A percentile compares a stretch with the other conserved stretches of the same genome.
These are phyloP conservation scores for Camelus bactrianus DNA, from an alignment of 2,113 vertebrate genomes.

Conservation along the genomic window DNA sequence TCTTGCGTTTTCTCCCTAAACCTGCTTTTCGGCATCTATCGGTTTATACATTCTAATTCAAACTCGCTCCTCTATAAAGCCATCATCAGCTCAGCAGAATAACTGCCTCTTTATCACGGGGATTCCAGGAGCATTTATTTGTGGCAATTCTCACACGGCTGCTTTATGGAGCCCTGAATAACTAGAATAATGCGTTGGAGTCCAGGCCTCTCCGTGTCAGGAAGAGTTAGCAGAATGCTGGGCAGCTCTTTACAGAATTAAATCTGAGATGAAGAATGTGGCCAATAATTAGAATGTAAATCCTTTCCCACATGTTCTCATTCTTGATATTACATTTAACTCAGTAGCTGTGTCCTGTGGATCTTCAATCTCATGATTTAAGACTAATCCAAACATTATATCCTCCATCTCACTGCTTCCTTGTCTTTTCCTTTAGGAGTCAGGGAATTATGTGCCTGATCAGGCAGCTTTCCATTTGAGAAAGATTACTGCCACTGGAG, in stretches of 20 bases:
- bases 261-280: neutral
- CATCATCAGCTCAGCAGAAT: neutral
- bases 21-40: neutral
- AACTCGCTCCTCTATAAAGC: neutral
- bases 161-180: neutral
- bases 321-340: neutral
- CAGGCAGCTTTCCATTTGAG: neutral
- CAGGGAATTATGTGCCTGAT: neutral
- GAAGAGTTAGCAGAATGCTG: neutral
- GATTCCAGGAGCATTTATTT: neutral
- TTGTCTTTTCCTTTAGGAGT: neutral
- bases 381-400: neutral
- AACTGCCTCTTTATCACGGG: neutral
- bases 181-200: neutral
- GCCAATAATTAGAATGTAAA: neutral
- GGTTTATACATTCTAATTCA: neutral
- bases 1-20: neutral
- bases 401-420: neutral
- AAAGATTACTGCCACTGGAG: neutral
- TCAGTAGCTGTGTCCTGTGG: neutral
- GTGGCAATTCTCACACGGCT: neutral
- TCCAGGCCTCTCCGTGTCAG: neutral
- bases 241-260: neutral
- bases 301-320: neutral
- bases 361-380: neutral